These are phyloP conservation scores for Cephus cinctus DNA, from an alignment of 1,140 invertebrate species.

Conservation along the genomic window DNA sequence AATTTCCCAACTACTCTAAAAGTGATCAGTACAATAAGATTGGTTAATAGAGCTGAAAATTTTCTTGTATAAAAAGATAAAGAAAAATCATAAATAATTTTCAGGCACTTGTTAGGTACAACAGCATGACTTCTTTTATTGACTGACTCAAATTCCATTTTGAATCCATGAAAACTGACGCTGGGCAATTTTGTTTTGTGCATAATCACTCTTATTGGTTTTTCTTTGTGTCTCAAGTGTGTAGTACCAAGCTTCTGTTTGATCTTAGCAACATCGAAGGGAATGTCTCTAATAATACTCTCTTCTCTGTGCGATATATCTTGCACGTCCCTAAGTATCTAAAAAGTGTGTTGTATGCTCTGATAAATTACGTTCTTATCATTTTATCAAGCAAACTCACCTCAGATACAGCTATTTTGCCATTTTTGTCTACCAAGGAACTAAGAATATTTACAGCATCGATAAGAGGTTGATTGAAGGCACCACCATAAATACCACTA, in stretches of 20 bases:
- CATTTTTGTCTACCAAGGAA: slow-evolving; percentile 19
- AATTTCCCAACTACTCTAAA: slow-evolving; percentile 67
- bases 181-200: slow-evolving; percentile 62
- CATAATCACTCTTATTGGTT: slow-evolving; percentile 49
- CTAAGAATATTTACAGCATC: slow-evolving; percentile 18
- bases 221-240: slow-evolving; percentile 22
- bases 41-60: slow-evolving; percentile 46
- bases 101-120: slow-evolving; percentile 20
- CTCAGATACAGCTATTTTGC: slow-evolving; percentile 16
- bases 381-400: slow-evolving; percentile 12
- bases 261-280: slow-evolving; percentile 59
- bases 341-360: not conserved
- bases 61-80: slow-evolving; percentile 52
- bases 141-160: slow-evolving; percentile 63
- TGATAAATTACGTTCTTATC: not conserved
- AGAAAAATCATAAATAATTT: slow-evolving; percentile 7
- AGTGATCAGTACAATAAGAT: too few species aligned
- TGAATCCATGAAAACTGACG: slow-evolving; percentile 63
- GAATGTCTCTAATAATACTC: slow-evolving; percentile 55
- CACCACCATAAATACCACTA: slow-evolving; percentile 23
- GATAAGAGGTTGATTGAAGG: slow-evolving; percentile 28
- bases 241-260: slow-evolving; percentile 53
- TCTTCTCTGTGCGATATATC: slow-evolving; percentile 56
- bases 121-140: slow-evolving; percentile 38
- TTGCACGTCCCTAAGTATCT: slow-evolving; percentile 39